Percentiles rank a stretch among this genome's conserved stretches.
Conservation (phyloP, 2,888 invertebrate species). For the Nephrotoma flavescens region DNA sequence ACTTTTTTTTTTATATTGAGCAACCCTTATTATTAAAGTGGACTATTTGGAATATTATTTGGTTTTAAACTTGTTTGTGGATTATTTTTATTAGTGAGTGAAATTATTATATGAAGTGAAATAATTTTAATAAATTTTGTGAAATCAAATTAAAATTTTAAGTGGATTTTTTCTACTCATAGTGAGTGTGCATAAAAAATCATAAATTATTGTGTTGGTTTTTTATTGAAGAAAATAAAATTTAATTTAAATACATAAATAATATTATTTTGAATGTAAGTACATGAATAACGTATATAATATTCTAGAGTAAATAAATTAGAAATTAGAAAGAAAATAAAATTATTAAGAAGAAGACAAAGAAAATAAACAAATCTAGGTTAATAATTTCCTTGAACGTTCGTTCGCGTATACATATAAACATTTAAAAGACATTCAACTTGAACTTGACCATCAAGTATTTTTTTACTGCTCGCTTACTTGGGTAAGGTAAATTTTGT, state of each 20-base stretch:
- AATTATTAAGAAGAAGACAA: not conserved
- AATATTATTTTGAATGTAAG: not conserved
- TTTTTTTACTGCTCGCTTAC: not conserved
- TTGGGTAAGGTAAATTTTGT: not conserved
- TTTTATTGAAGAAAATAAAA: not conserved
- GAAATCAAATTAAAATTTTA: not conserved
- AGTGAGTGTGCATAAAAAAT: not conserved
- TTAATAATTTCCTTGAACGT: not conserved
- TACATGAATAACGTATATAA: not conserved
- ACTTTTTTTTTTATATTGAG: not conserved
- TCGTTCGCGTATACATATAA: not conserved
- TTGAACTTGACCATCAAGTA: not conserved
- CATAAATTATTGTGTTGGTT: not conserved
- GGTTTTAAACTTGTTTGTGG: not conserved
- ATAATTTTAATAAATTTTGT: not conserved
- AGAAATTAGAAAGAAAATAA: not conserved
- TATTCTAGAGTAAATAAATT: not conserved
- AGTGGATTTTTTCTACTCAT: not conserved
- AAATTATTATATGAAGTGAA: not conserved
- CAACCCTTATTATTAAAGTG: not conserved
- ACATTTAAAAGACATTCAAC: not conserved
- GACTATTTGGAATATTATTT: not conserved
- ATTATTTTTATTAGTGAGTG: not conserved
- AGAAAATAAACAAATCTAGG: not conserved
- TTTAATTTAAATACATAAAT: not conserved